These are phyloP conservation scores for Onychomys torridus DNA, from an alignment of 2,797 vertebrate species.

Conservation along the genomic window DNA sequence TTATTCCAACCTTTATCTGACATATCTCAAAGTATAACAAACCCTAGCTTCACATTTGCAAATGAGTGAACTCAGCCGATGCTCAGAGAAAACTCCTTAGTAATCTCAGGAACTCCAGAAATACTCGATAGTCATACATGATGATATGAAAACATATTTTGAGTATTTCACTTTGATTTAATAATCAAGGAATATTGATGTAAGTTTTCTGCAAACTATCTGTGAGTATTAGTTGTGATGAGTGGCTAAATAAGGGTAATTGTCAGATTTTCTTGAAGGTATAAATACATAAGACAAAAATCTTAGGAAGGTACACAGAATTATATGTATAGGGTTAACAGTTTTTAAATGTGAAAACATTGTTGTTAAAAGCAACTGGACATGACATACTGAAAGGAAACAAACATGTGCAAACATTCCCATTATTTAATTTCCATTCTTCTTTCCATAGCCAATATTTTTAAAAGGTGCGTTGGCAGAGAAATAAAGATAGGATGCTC, in stretches of 20 bases:
- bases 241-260: background rate
- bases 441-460: slow-evolving; percentile 13
- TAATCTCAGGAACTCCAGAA: background rate
- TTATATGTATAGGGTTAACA: background rate
- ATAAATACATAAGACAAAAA: background rate
- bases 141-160: background rate
- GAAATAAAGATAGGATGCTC: slow-evolving; percentile 56
- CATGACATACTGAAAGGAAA: background rate
- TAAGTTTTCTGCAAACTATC: slow-evolving; percentile 26
- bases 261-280: slow-evolving; percentile 29
- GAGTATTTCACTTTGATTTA: slow-evolving; percentile 29
- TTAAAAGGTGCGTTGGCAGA: background rate
- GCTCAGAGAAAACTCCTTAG: background rate
- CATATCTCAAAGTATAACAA: slow-evolving; percentile 9
- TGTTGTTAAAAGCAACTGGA: background rate
- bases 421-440: slow-evolving; percentile 17
- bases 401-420: background rate
- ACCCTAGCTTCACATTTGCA: background rate
- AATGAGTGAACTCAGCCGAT: background rate
- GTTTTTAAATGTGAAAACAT: slow-evolving; percentile 8
- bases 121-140: background rate
- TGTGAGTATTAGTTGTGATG: background rate
- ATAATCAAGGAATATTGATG: background rate
- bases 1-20: background rate
- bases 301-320: slow-evolving; percentile 4